Conservation (phyloP, 2,797 vertebrate genomes). For the Anniella stebbinsi region DNA sequence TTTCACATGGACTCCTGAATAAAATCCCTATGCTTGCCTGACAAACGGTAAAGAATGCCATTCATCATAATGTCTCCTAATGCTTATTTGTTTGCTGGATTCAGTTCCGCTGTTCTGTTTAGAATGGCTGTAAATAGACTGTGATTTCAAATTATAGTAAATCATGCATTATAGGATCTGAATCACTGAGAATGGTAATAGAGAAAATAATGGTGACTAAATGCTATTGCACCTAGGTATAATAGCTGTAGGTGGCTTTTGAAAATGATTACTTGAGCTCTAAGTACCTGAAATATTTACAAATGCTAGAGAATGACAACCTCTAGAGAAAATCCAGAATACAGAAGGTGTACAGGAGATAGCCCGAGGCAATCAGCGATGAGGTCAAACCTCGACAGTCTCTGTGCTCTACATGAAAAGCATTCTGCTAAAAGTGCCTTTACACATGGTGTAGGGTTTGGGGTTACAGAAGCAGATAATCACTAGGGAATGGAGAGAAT, state of each 20-base stretch:
- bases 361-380: slow-evolving; percentile 85
- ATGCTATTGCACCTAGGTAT: slow-evolving; percentile 30
- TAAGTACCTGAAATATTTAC: slow-evolving; percentile 91
- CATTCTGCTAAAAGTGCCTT: slow-evolving; percentile 81
- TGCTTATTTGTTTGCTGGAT: slow-evolving; percentile 60
- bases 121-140: slow-evolving; percentile 55
- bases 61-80: slow-evolving; percentile 51
- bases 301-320: slow-evolving; percentile 86
- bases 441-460: slow-evolving; percentile 80
- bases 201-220: slow-evolving; percentile 44
- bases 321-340: slow-evolving; percentile 84
- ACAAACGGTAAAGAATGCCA: slow-evolving; percentile 63
- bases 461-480: slow-evolving; percentile 85
- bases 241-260: slow-evolving; percentile 51
- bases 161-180: slow-evolving; percentile 41
- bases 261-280: slow-evolving; percentile 50
- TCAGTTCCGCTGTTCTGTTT: slow-evolving; percentile 48
- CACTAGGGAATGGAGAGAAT: slow-evolving; percentile 82
- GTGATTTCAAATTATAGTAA: slow-evolving; percentile 58
- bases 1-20: slow-evolving; percentile 68
- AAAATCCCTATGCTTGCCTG: slow-evolving; percentile 62
- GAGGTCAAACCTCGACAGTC: slow-evolving; percentile 86
- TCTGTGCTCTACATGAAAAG: slow-evolving; percentile 91
- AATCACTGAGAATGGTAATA: slow-evolving; percentile 48
- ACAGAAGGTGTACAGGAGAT: slow-evolving; percentile 83